Evolutionary conservation across 2,113 vertebrate genomes (phyloP).

Genomic region (Muscicapa adusta): DNA sequence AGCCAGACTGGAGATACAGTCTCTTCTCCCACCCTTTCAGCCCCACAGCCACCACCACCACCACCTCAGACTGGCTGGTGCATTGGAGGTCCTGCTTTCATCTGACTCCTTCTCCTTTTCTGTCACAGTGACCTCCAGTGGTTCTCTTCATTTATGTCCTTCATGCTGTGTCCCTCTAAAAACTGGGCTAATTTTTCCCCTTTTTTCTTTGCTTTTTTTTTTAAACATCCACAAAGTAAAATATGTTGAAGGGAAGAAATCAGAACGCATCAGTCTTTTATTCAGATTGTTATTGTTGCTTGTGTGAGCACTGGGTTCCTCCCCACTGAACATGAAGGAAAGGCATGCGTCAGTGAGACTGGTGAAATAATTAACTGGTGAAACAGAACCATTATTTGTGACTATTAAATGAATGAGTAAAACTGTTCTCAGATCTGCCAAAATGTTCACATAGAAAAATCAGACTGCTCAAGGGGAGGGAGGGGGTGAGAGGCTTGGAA

Average conservation of each 20-base stretch:
- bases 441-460: constrained; percentile 64
- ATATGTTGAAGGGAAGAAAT: background rate
- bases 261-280: background rate
- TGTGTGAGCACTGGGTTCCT: background rate
- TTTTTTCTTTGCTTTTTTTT: background rate
- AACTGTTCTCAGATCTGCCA: constrained; percentile 39
- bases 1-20: background rate
- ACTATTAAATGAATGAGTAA: constrained; percentile 48
- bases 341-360: constrained; percentile 19
- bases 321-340: background rate
- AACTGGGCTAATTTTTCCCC: background rate
- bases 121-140: constrained; percentile 56
- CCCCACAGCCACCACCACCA: background rate
- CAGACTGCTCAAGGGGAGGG: constrained; percentile 18
- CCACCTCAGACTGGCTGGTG: background rate
- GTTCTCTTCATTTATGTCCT: constrained; percentile 10
- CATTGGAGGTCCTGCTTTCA: background rate
- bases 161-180: background rate
- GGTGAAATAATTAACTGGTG: constrained; percentile 49
- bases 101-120: constrained; percentile 10
- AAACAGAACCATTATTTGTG: constrained; percentile 52
- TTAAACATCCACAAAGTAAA: background rate
- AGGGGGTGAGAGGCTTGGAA: constrained; percentile 32
- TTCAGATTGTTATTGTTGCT: background rate
- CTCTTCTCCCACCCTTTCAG: background rate